These are phyloP conservation scores for Percopsis transmontana DNA, from an alignment of 2,113 vertebrate genomes.

Conservation along the genomic window DNA sequence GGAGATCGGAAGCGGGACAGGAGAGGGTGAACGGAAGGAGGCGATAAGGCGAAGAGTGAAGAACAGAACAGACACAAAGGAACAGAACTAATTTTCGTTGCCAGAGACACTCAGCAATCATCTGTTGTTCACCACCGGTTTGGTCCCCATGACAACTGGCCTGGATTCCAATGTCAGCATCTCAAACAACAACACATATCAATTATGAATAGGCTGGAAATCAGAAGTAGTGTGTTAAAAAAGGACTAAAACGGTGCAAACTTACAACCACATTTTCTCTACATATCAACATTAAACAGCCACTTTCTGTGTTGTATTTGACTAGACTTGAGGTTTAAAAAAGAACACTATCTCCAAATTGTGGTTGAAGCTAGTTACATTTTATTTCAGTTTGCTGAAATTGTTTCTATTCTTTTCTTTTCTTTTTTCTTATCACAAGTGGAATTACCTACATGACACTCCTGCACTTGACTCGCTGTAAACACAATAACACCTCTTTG, in stretches of 20 bases:
- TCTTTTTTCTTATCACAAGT: neutral
- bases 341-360: neutral
- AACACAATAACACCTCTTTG: too few species aligned
- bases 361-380: neutral
- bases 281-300: neutral
- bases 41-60: neutral
- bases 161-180: constrained; percentile 63
- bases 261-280: neutral
- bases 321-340: neutral
- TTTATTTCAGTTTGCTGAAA: too few species aligned
- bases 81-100: constrained; percentile 66
- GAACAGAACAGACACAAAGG: constrained; percentile 56
- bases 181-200: constrained; percentile 58
- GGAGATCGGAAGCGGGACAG: neutral
- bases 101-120: constrained; percentile 69
- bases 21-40: constrained; percentile 6
- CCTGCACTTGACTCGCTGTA: too few species aligned
- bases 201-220: constrained; percentile 64
- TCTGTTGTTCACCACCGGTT: constrained; percentile 64
- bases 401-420: neutral
- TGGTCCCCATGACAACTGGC: constrained; percentile 73
- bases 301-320: neutral
- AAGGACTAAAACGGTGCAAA: constrained; percentile 26
- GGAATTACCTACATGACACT: too few species aligned
- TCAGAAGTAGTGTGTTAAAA: constrained; percentile 31